Conservation (phyloP, 2,888 invertebrate genomes). For the Panopea generosa region DNA sequence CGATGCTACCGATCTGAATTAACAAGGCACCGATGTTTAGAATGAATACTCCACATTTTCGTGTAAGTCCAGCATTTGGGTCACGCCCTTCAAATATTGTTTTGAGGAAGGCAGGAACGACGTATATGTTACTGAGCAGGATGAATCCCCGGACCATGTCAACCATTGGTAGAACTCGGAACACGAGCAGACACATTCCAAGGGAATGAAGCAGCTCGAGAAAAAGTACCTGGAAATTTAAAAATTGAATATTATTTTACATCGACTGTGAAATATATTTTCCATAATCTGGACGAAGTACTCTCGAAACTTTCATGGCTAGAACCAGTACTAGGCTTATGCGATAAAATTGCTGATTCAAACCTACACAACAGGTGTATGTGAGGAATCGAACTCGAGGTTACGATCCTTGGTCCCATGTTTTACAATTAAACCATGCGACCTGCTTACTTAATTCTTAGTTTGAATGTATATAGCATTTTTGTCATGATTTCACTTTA, state of each 20-base stretch:
- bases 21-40: constrained; percentile 68
- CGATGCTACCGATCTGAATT: constrained; percentile 70
- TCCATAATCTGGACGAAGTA: no score
- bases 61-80: constrained; percentile 40
- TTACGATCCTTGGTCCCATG: no score
- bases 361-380: no score
- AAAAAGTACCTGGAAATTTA: constrained; percentile 68
- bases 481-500: no score
- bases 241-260: background rate
- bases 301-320: no score
- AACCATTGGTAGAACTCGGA: constrained; percentile 80
- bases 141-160: constrained; percentile 80
- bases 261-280: no score
- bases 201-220: constrained; percentile 79
- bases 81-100: constrained; percentile 62
- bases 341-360: no score
- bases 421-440: no score
- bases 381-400: no score
- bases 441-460: no score
- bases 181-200: constrained; percentile 82
- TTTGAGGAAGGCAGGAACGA: constrained; percentile 74
- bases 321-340: no score
- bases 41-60: constrained; percentile 60
- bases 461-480: no score
- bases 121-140: constrained; percentile 74